Conservation (phyloP, 1,140 invertebrate genomes). For the Trichogramma pretiosum region DNA sequence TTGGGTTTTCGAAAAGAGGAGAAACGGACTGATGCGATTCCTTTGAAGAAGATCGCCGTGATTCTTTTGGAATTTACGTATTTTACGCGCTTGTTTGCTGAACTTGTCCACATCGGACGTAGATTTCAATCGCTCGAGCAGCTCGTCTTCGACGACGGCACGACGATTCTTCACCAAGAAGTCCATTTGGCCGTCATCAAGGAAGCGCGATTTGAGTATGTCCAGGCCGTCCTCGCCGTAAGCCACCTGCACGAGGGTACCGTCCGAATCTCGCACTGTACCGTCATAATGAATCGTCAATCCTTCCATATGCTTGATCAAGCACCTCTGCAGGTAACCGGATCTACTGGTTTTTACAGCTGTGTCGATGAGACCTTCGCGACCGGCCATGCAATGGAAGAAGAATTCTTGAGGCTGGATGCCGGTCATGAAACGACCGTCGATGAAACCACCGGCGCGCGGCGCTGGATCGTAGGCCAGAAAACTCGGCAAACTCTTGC, state of each 20-base stretch:
- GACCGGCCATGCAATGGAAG: constrained; percentile 99
- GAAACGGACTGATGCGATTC: constrained; percentile 30
- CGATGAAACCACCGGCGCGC: constrained; percentile 91
- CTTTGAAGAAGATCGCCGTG: constrained; percentile 43
- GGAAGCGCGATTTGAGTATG: constrained; percentile 76
- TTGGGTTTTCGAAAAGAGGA: constrained; percentile 31
- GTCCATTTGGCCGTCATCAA: constrained; percentile 67
- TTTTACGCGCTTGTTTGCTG: constrained; percentile 44
- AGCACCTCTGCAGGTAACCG: constrained; percentile 90
- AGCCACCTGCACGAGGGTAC: constrained; percentile 82
- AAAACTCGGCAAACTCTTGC: constrained; percentile 88
- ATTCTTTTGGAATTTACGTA: constrained; percentile 55
- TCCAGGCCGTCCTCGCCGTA: constrained; percentile 98
- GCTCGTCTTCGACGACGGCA: constrained; percentile 53
- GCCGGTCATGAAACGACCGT: constrained; percentile 92
- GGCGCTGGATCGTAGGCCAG: constrained; percentile 82
- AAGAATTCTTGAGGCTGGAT: constrained; percentile 97
- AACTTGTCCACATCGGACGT: constrained; percentile 42
- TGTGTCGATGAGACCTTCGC: constrained; percentile 85
- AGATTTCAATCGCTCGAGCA: constrained; percentile 51
- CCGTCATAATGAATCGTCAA: constrained; percentile 83
- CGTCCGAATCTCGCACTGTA: constrained; percentile 87
- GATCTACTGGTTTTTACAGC: constrained; percentile 90
- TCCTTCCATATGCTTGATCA: constrained; percentile 97
- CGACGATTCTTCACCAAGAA: constrained; percentile 75